Base-by-base conservation (phyloP, 2,113 vertebrate species). In the Andinoacara biseriatus region DNA sequence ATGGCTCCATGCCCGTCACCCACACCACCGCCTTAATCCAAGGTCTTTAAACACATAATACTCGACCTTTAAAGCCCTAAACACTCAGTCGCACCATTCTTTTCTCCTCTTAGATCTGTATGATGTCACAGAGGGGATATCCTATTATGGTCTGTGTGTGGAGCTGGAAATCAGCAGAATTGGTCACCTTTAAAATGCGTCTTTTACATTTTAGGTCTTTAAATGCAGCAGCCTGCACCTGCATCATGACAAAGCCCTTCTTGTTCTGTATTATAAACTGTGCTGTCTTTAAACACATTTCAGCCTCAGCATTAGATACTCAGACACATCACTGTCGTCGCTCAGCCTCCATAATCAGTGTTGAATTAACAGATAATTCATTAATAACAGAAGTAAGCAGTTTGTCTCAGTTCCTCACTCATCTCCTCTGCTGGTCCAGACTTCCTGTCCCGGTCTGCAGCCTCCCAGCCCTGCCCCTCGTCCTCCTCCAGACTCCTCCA, bases 1-100 rank as follows among this genome's bases (percentile, higher is more conserved):
- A 98, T 3, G 97, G 97, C 22, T 97, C 96, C 0, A 88, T 96
- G 80, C 95, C 96, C 0, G 90, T 96, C 78, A 93, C 91, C 62
- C 88, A 88, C 43, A 83, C 43, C 43, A 82, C 78, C 1, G 87
- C 90, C 13, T 84, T 89, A 33, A 63, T 91, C 13, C 58, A 18
- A 74, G 22, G 79, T 85, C 33, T 10, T 31, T 80, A 38, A 84
- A 61, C 3, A 3, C 59, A n/a, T 94, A 78, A 86, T 40, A 11
- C 43, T 49, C 3, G 18, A 69, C 43, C 38, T 67, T 69, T 69
- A 69, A 69, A 69, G 14, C 29, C 24, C n/a, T 72, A 72, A 72
- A 52, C 65, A 72, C 3, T 4, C 49, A 26, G 49, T 69, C 20
- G 3, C 11, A 72, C 17, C 11, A 13, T 29, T 54, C 31, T 54